Evolutionary conservation across 1,140 invertebrate species (phyloP).

Genomic region (Conus betulinus): DNA sequence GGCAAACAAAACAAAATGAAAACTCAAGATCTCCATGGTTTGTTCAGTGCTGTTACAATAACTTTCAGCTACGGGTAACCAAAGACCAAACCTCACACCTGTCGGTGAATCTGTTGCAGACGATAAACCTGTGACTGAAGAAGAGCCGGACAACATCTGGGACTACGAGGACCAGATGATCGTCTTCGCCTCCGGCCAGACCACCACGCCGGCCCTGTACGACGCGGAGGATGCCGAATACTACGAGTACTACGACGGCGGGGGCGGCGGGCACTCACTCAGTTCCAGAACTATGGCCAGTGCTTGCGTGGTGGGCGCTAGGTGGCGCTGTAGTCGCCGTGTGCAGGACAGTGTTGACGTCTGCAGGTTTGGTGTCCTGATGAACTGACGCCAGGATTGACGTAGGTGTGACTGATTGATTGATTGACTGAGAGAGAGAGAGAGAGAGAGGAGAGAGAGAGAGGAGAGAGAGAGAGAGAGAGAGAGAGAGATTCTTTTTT

Average conservation of each 20-base stretch:
- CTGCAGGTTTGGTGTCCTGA: background rate
- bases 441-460: too few species aligned
- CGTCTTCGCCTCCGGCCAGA: background rate
- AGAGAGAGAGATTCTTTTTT: background rate
- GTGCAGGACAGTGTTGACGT: background rate
- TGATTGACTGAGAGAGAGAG: too few species aligned
- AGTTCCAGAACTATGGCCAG: background rate
- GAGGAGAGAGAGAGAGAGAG: background rate
- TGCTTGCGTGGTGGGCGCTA: background rate
- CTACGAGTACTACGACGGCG: constrained; percentile 16
- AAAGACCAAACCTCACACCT: background rate
- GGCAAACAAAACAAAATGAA: too few species aligned
- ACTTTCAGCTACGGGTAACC: too few species aligned
- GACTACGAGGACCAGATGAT: constrained; percentile 34
- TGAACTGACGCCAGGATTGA: background rate
- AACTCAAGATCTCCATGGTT: too few species aligned
- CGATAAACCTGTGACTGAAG: constrained; percentile 14
- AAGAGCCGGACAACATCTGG: background rate
- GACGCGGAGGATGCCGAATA: background rate
- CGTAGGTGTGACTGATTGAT: too few species aligned
- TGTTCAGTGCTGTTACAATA: too few species aligned
- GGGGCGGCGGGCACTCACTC: background rate
- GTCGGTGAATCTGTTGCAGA: constrained; percentile 15
- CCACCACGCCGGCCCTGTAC: background rate
- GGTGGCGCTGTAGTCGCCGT: background rate